These are phyloP conservation scores for Tadarida brasiliensis DNA, from an alignment of 2,797 vertebrate species.

Conservation along the genomic window DNA sequence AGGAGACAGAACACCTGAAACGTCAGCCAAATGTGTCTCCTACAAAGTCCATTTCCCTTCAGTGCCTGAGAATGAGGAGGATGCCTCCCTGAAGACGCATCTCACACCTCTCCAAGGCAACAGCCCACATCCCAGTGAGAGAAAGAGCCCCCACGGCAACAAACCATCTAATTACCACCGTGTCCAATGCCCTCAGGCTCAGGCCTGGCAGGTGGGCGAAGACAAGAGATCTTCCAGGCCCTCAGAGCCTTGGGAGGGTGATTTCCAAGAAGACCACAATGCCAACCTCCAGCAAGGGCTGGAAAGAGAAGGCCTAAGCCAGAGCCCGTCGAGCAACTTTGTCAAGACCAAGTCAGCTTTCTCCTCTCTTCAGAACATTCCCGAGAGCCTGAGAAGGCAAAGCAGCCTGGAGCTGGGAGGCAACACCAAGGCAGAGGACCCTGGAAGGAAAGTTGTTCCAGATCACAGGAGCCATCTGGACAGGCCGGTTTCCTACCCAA, in stretches of 20 bases:
- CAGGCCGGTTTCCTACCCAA: constrained; percentile 71
- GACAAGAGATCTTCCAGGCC: constrained; percentile 77
- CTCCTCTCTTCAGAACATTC: constrained; percentile 86
- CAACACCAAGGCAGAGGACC: constrained; percentile 77
- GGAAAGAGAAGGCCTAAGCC: constrained; percentile 77
- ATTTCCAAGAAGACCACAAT: constrained; percentile 82
- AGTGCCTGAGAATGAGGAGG: constrained; percentile 74
- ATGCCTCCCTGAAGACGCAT: constrained; percentile 62
- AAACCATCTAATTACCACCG: constrained; percentile 69
- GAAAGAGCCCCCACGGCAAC: constrained; percentile 77
- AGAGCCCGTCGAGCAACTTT: constrained; percentile 62
- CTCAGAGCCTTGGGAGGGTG: constrained; percentile 81
- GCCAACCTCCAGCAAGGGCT: constrained; percentile 65
- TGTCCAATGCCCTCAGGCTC: constrained; percentile 74
- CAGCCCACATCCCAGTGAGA: constrained; percentile 70
- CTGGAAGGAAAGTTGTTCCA: constrained; percentile 62
- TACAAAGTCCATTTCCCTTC: constrained; percentile 85
- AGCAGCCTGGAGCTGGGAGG: constrained; percentile 80
- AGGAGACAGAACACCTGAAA: constrained; percentile 86
- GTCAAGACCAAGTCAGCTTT: constrained; percentile 80
- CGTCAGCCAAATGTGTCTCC: constrained; percentile 80
- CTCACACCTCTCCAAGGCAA: constrained; percentile 5
- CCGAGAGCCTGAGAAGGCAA: constrained; percentile 86
- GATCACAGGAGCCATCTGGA: constrained; percentile 75
- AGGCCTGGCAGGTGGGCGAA: constrained; percentile 81